Percentiles rank a stretch among this genome's conserved stretches.
Evolutionary conservation across 2,797 vertebrate species (phyloP).

Genomic region (Spizella passerina): DNA sequence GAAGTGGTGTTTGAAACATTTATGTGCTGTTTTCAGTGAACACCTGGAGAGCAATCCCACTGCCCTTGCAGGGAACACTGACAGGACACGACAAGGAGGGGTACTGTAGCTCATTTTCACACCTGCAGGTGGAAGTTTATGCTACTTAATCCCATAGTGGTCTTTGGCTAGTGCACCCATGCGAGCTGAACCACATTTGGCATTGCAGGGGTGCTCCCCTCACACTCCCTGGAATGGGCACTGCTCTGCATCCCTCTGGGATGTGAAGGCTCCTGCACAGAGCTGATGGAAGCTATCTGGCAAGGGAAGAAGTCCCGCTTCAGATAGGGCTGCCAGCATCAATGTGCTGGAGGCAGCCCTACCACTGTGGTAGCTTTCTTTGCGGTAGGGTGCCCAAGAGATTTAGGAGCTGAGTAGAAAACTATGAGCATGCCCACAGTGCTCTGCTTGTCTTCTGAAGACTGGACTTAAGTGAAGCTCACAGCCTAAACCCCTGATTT

Average conservation of each 20-base stretch:
- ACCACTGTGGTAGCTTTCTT: not conserved
- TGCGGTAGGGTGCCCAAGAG: not conserved
- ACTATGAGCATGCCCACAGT: not conserved
- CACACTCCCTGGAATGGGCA: not conserved
- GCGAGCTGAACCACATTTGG: not conserved
- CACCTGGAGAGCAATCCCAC: not conserved
- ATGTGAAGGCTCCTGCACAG: accelerated
- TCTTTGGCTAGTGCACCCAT: not conserved
- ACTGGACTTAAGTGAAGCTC: not conserved
- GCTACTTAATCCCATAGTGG: not conserved
- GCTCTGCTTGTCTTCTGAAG: not conserved
- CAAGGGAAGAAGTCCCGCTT: not conserved
- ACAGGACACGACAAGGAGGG: not conserved
- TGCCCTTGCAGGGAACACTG: not conserved
- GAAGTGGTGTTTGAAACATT: constrained; percentile 3
- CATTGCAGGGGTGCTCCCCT: not conserved
- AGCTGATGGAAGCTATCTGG: not conserved
- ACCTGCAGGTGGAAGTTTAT: not conserved
- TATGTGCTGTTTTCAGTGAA: not conserved
- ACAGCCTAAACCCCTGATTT: not conserved
- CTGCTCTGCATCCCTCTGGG: not conserved
- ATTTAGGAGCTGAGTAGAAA: not conserved
- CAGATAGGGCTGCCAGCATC: not conserved
- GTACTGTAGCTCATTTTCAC: accelerated
- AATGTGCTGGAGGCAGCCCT: not conserved